Base-by-base conservation (phyloP, 35 echinoderm and acorn worm species). In the Amphiura filiformis region DNA sequence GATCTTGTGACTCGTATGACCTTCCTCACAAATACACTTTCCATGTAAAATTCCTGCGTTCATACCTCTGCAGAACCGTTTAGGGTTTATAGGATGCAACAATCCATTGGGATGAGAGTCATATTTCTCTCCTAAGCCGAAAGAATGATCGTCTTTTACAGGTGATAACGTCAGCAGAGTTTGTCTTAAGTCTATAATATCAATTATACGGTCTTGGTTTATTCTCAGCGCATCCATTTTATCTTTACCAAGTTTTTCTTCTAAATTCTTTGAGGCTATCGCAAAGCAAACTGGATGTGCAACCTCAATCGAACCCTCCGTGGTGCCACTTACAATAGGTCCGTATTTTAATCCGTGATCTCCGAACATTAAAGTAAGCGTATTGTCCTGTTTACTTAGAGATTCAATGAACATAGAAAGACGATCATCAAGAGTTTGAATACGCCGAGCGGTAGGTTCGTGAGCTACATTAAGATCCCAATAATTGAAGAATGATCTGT, bases 291-390 rank as follows among this genome's bases (percentile, higher is more conserved):
- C 56, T 1, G 95, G 92, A 78, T 97, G 92, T 34, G 82, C 91
- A 88, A 97, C 89, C 61, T 97, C 95, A 12, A 94, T 82, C 52
- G 76, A 83, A 4, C 80, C 92, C 86, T 97, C 95, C n/a, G n/a
- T 35, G 49, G 82, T 0, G 82, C 81, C 85, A 38, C 20, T 26
- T 90, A 47, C 11, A 91, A 84, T 78, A 91, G 94, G 31, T 83
- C 92, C 92, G 40, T 94, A 97, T 0, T 89, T 84, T 41, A 91
- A 91, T 0, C 95, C 95, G 79, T 97, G 95, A 81, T 97, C 95
- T 0, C 91, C 82, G n/a, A 93, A 86, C 23, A 94, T 80, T 1
- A 97, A 57, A 13, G 95, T 97, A 7, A 97, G 28, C 13, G 92
- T 97, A 79, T 94, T 87, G 0, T 84, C 39, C 35, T 87, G 78